These are phyloP conservation scores for Drosophila yakuba DNA, from an alignment of 1,140 invertebrate genomes.

Conservation along the genomic window DNA sequence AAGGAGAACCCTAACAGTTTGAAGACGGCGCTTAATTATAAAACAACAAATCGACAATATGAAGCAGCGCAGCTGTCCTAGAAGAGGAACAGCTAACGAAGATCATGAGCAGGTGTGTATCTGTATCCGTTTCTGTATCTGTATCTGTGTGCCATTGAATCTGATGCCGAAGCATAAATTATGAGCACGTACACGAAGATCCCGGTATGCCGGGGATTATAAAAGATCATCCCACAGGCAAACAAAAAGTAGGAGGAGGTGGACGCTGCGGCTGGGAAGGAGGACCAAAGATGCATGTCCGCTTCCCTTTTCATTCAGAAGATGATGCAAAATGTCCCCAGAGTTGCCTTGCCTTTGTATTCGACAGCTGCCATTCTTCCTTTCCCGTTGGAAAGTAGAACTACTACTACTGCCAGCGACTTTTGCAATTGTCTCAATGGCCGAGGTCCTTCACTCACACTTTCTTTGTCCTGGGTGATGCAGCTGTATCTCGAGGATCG, in stretches of 20 bases:
- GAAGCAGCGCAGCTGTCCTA: slow-evolving; percentile 58
- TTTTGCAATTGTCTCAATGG: slow-evolving; percentile 60
- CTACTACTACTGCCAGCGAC: slow-evolving; percentile 44
- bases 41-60: slow-evolving; percentile 59
- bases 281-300: slow-evolving; percentile 52
- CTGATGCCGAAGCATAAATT: slow-evolving; percentile 57
- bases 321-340: slow-evolving; percentile 69
- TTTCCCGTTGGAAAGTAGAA: slow-evolving; percentile 30
- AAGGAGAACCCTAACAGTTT: slow-evolving; percentile 10
- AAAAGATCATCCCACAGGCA: slow-evolving; percentile 63
- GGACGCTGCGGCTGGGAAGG: slow-evolving; percentile 1
- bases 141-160: slow-evolving; percentile 22
- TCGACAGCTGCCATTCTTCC: slow-evolving; percentile 52
- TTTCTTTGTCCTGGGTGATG: slow-evolving; percentile 32
- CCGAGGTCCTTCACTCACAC: slow-evolving; percentile 44
- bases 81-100: slow-evolving; percentile 28
- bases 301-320: slow-evolving; percentile 52
- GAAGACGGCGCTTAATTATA: slow-evolving; percentile 68
- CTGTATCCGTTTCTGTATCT: neutral
- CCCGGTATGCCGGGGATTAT: slow-evolving; percentile 60
- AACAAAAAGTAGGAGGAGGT: slow-evolving; percentile 18
- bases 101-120: slow-evolving; percentile 54
- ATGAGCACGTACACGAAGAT: slow-evolving; percentile 69
- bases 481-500: slow-evolving; percentile 47
- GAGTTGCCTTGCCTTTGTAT: slow-evolving; percentile 32